Conservation (phyloP, 2,797 vertebrate species). For the Pachyuromys duprasi region DNA sequence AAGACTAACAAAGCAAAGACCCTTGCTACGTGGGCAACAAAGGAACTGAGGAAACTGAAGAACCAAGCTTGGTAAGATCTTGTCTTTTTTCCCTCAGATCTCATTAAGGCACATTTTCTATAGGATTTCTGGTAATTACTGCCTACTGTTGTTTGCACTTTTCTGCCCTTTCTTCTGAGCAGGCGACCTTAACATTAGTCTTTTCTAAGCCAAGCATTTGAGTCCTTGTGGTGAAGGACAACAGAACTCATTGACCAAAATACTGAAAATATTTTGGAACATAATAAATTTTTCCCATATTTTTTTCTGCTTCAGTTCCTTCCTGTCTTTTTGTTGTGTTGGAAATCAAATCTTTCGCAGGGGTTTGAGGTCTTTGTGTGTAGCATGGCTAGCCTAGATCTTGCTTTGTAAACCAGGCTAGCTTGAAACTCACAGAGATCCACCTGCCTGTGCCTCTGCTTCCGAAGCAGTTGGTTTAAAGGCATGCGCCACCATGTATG, state of each 20-base stretch:
- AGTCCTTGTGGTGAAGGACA: background rate
- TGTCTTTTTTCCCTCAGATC: background rate
- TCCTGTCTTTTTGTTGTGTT: background rate
- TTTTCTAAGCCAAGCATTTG: conserved; percentile 21
- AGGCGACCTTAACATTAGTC: background rate
- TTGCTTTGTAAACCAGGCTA: background rate
- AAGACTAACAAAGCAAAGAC: conserved; percentile 98
- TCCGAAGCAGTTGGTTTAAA: background rate
- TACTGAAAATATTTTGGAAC: background rate
- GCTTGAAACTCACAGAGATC: background rate
- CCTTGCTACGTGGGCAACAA: conserved; percentile 98
- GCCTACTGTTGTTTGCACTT: background rate
- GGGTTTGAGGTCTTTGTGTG: background rate
- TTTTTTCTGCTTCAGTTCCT: background rate
- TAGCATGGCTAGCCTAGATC: background rate
- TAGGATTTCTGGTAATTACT: background rate
- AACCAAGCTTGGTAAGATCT: conserved; percentile 95
- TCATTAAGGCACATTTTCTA: background rate
- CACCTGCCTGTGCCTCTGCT: background rate
- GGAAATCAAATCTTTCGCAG: background rate
- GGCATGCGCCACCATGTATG: background rate
- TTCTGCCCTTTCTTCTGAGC: background rate
- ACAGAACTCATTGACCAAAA: background rate
- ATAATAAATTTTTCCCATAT: background rate
- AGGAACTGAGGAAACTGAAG: conserved; percentile 99